A percentile compares a stretch with the other conserved stretches of the same genome.
Evolutionary conservation across 2,888 invertebrate genomes (phyloP).

Genomic region (Dorcus hopei): DNA sequence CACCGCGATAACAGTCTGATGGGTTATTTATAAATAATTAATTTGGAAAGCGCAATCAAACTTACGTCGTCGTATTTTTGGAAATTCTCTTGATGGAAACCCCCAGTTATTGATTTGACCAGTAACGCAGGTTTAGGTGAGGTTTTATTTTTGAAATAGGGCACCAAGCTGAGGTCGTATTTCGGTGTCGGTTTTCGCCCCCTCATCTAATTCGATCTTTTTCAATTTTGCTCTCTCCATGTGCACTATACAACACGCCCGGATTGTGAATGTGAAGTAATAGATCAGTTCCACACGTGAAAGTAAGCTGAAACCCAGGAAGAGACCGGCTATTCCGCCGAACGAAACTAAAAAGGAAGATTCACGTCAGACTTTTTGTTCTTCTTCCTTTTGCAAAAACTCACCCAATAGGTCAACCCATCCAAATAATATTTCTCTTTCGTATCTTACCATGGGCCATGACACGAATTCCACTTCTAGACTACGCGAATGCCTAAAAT

Average conservation of each 20-base stretch:
- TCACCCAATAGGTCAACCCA: constrained; percentile 78
- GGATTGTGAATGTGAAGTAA: constrained; percentile 73
- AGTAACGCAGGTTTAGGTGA: constrained; percentile 30
- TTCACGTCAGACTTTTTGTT: neutral
- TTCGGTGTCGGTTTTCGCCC: constrained; percentile 35
- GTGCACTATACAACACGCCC: constrained; percentile 62
- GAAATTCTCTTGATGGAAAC: constrained; percentile 4
- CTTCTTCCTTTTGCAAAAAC: constrained; percentile 27
- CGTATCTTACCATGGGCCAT: constrained; percentile 76
- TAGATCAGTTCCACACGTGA: constrained; percentile 75
- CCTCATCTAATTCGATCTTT: constrained; percentile 51
- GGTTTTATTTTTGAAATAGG: constrained; percentile 40
- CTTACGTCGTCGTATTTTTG: constrained; percentile 19
- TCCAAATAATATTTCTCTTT: constrained; percentile 77
- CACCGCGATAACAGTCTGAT: no score
- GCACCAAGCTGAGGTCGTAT: constrained; percentile 44
- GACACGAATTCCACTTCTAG: constrained; percentile 68
- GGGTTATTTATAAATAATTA: no score
- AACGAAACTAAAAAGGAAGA: constrained; percentile 56
- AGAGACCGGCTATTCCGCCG: constrained; percentile 64
- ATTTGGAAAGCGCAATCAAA: neutral
- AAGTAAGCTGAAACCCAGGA: constrained; percentile 72
- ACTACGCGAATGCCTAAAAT: constrained; percentile 11
- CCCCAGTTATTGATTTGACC: neutral
- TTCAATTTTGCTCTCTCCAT: constrained; percentile 53